Evolutionary conservation across 1,140 invertebrate genomes (phyloP), one percentile per base, ranked within the genome.

Genomic region (Pollicipes pollicipes): DNA sequence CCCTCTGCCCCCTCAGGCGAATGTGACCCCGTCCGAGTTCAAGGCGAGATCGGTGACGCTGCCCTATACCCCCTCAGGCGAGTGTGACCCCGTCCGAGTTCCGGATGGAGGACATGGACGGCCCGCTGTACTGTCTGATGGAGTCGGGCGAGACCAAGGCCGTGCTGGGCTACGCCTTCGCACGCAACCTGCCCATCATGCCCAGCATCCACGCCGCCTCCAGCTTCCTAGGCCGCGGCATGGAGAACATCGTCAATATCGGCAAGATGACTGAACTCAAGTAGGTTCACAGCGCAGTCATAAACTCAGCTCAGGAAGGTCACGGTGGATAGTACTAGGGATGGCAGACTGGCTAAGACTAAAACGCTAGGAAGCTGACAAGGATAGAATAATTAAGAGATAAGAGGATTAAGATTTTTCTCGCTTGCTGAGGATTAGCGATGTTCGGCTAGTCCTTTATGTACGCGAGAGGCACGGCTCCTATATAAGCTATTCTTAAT

Each of bases 181-280:
- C 64, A 13, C 64, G 64, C 64, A 66, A 66, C 17, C 28, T 66
- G 28, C 64, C 64, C 64, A 29, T 66, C 64, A 28, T 28, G 64
- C 64, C 64, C n/a, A 66, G 64, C 64, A 66, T 66, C 64, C 64
- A 66, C n/a, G 28, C 64, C n/a, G 64, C 64, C 8, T 66, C 64
- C n/a, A 29, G 3, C 27, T 66, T 66, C 64, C 64, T 66, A 4
- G 64, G 64, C n/a, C 10, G 64, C 3, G 64, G 64, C 64, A 29
- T 66, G 64, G 64, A 66, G 28, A 66, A 66, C 64, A 66, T 66
- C 17, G 64, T 66, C 64, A 66, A 66, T n/a, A 66, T 66, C 17
- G 64, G 64, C 64, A 66, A 28, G 64, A 66, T 66, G 64, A 28
- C 64, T 10, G 64, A 66, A 29, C 64, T 66, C 64, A 66, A 66